Evolutionary conservation across 2,888 invertebrate genomes (phyloP), one percentile per base, ranked within the genome.

Genomic region (Eremobia ochroleuca): DNA sequence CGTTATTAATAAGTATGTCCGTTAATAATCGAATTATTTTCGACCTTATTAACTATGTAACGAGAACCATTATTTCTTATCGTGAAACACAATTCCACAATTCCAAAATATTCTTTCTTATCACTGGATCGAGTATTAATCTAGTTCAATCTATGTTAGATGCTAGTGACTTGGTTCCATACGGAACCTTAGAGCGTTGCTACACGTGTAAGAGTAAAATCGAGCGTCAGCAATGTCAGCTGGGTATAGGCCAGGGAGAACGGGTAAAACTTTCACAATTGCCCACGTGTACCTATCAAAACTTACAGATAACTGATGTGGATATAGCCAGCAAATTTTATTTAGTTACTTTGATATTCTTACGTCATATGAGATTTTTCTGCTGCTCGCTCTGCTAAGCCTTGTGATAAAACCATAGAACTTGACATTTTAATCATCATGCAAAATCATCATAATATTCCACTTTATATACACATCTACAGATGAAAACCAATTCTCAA

Each of bases 81-180:
- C 34, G 4, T 15, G 18, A 6, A n/a, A 28, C 5, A 18, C n/a
- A 64, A 62, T 37, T 65, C 49, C 34, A 9, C 0, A 43, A 43
- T 76, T 37, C 25, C n/a, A 55, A 55, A 37, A 70, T 0, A 46
- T n/a, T 46, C 28, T 59, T 64, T 34, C 18, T 37, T 46, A 59
- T 65, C 59, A 76, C 49, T 68, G 37, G 9, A 69, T 68, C 46
- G 43, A 76, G 65, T 52, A 21, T 68, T 25, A 46, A 59, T 76
- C 43, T 46, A 65, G 68, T 68, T 81, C 3, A 0, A 40, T 68
- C 34, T 58, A 8, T 34, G 18, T 28, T 64, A 58, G 31, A 18
- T 40, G 37, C 18, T 55, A 34, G 25, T 64, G 28, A 52, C 25
- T 58, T 18, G 18, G 11, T 67, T 81, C 0, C 58, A 62, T 55